phyloP scores from a whole-genome alignment of 2,888 invertebrate species.

The Iselma pallidipennis region DNA sequence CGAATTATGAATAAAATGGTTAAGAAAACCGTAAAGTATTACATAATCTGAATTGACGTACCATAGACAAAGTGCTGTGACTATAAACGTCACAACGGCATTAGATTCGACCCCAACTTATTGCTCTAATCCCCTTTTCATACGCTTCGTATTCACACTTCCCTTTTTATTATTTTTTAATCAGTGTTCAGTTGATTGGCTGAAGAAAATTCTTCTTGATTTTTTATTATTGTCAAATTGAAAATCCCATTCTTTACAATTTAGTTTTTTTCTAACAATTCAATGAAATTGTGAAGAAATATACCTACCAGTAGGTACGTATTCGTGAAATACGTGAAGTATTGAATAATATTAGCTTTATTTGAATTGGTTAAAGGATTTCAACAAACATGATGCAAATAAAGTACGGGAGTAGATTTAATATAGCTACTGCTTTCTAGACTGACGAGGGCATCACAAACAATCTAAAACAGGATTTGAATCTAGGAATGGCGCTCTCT shows the following conservation, averaged over 20 bases:
- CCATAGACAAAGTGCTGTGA: not conserved
- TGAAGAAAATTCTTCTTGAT: too few species aligned
- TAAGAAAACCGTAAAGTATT: not conserved
- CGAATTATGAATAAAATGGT: not conserved
- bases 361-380: not conserved
- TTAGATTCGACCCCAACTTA: constrained; percentile 13
- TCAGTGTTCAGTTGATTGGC: constrained; percentile 39
- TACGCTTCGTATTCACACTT: constrained; percentile 34
- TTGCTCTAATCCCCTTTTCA: constrained; percentile 18
- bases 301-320: too few species aligned
- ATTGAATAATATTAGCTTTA: not conserved
- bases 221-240: too few species aligned
- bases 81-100: constrained; percentile 27
- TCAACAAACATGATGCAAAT: constrained; percentile 20
- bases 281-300: too few species aligned
- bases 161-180: constrained; percentile 49
- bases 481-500: constrained; percentile 39
- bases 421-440: constrained; percentile 16
- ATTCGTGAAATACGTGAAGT: not conserved
- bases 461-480: constrained; percentile 44
- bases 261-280: too few species aligned
- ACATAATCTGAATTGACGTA: not conserved
- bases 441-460: constrained; percentile 36
- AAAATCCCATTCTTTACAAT: too few species aligned
- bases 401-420: constrained; percentile 11